Percentiles rank a stretch among this genome's conserved stretches.
phyloP scores from a whole-genome alignment of 2,888 invertebrate genomes.

The Drosophila borealis region DNA sequence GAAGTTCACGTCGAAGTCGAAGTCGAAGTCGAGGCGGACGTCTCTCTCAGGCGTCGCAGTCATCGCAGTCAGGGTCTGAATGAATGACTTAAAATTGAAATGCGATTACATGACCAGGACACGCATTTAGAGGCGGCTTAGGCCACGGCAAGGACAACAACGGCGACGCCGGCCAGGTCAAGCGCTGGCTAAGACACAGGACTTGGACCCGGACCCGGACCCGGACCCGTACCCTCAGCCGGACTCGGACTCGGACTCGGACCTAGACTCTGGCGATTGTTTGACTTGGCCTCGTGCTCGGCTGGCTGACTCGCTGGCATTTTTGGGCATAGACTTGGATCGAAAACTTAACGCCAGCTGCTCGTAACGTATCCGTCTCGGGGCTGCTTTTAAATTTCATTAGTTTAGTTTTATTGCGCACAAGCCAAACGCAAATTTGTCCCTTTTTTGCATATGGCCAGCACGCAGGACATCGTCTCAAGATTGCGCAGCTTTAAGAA shows the following conservation, averaged over 20 bases:
- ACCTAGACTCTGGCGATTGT: conserved; percentile 37
- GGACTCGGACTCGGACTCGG: conserved; percentile 4
- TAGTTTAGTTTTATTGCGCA: conserved; percentile 73
- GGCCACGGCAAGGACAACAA: conserved; percentile 31
- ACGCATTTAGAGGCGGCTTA: conserved; percentile 81
- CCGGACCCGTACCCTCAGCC: conserved; percentile 3
- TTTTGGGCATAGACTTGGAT: conserved; percentile 34
- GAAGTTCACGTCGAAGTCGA: conserved; percentile 10
- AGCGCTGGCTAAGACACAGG: conserved; percentile 39
- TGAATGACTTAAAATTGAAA: conserved; percentile 82
- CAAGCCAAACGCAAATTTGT: conserved; percentile 30
- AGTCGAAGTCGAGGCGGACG: conserved; percentile 12
- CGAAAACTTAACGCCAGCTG: conserved; percentile 53
- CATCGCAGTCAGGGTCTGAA: conserved; percentile 30
- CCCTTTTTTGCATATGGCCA: conserved; percentile 47
- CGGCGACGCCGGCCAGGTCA: conserved; percentile 56
- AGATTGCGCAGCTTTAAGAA: conserved; percentile 19
- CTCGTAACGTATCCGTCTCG: conserved; percentile 41
- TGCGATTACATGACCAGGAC: conserved; percentile 84
- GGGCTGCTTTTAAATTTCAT: conserved; percentile 72
- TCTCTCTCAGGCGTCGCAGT: conserved; percentile 22
- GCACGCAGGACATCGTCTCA: not conserved
- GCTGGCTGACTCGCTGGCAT: conserved; percentile 29
- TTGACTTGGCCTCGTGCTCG: conserved; percentile 38
- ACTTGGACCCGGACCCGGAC: not conserved